Base-by-base conservation (phyloP, 2,888 invertebrate genomes). In the Machimus rusticus region DNA sequence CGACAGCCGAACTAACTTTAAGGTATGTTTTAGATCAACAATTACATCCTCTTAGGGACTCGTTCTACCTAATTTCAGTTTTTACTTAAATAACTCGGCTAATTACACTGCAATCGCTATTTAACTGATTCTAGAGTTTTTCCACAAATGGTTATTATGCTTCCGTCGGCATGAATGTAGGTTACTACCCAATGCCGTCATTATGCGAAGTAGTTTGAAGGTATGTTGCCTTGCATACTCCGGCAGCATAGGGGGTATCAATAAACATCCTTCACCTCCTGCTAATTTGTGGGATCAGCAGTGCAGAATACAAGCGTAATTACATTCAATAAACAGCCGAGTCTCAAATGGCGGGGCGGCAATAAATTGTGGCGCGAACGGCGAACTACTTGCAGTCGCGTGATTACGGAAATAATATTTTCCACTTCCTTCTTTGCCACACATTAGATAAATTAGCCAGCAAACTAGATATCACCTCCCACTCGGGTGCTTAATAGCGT, bases 371-470 rank as follows among this genome's bases (percentile, higher is more conserved):
- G 51, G 51, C 79, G 28, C 31, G 79, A 51, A 51, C 3, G 31
- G 79, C 51, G 16, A 51, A 79, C 46, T 51, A 28, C 51, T 46
- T 79, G 51, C 78, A 51, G 79, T 79, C 79, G 79, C 79, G 79
- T 79, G 79, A 79, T 79, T 46, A 14, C 39, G 46, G 51, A 79
- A 79, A 51, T 79, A 79, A 79, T 79, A 79, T 51, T 78, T 79
- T 28, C 78, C 23, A 46, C 51, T 79, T 51, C 79, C 51, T 51
- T 51, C 28, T 28, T 28, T 23, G 46, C 46, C 43, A 28, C 51
- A 79, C 79, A 79, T 79, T 79, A 79, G 79, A 79, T 79, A 79
- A 79, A 79, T 79, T 79, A 79, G 51, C 79, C 46, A 16, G 55
- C 39, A 79, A 79, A 79, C 79, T 28, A 51, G 79, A 79, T 79